Conservation (phyloP, 1,140 invertebrate species). For the Macrosteles quadrilineatus region DNA sequence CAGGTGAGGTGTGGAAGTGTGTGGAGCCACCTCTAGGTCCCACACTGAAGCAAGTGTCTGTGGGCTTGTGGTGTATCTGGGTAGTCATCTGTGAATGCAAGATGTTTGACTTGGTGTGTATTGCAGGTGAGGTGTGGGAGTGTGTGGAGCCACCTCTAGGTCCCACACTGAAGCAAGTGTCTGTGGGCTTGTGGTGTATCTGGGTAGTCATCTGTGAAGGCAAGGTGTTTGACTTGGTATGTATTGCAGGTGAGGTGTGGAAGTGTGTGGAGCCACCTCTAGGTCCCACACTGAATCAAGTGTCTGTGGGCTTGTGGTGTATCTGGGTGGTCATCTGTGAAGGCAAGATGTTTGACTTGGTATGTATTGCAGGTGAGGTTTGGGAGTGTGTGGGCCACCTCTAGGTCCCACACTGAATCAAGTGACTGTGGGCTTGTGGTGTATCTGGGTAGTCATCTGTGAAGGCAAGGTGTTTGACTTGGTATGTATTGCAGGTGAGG, state of each 20-base stretch:
- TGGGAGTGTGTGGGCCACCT: constrained; percentile 65
- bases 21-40: constrained; percentile 65
- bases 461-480: constrained; percentile 63
- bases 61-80: constrained; percentile 71
- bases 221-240: no score
- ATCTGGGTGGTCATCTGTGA: constrained; percentile 70
- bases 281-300: constrained; percentile 70
- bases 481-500: no score
- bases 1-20: constrained; percentile 60
- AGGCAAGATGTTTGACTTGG: constrained; percentile 64
- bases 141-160: constrained; percentile 65
- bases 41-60: constrained; percentile 75
- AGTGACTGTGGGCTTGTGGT: constrained; percentile 68
- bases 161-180: constrained; percentile 72
- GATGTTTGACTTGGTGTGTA: constrained; percentile 67
- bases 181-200: constrained; percentile 68
- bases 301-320: constrained; percentile 69
- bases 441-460: constrained; percentile 72
- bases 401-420: constrained; percentile 69
- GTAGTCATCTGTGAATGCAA: constrained; percentile 62
- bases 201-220: constrained; percentile 67
- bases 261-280: constrained; percentile 63
- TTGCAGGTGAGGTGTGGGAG: constrained; percentile 60
- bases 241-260: constrained; percentile 60
- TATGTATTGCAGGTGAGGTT: constrained; percentile 54